These are phyloP conservation scores for Orchesellides sinensis DNA, from an alignment of 2,888 invertebrate species.

Conservation along the genomic window DNA sequence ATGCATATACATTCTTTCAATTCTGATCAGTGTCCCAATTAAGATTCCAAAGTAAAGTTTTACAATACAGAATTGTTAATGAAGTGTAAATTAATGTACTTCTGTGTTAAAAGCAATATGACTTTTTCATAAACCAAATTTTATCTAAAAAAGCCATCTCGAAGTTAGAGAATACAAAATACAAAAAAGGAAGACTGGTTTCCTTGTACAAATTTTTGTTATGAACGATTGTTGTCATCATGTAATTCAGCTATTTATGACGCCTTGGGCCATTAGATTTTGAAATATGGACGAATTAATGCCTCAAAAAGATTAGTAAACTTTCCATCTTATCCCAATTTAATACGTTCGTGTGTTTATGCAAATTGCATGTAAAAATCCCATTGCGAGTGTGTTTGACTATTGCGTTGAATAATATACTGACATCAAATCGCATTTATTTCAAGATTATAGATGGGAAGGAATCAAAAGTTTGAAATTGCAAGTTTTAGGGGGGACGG, in stretches of 20 bases:
- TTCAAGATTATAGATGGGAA: neutral
- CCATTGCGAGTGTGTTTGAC: constrained; percentile 37
- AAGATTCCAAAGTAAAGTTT: neutral
- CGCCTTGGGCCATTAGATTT: constrained; percentile 38
- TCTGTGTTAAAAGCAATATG: too few species aligned
- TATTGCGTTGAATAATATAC: neutral
- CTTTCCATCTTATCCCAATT: constrained; percentile 53
- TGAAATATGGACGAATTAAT: constrained; percentile 22
- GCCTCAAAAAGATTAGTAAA: constrained; percentile 31
- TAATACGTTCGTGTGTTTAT: constrained; percentile 30
- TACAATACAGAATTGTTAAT: neutral
- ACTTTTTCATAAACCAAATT: constrained; percentile 31
- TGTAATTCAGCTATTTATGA: constrained; percentile 31
- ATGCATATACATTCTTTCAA: neutral
- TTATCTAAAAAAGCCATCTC: constrained; percentile 25
- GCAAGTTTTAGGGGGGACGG: constrained; percentile 18
- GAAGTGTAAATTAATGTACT: neutral
- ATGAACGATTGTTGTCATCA: constrained; percentile 19
- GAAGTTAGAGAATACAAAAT: neutral
- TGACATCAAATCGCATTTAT: neutral
- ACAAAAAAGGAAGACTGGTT: constrained; percentile 22
- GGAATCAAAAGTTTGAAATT: constrained; percentile 23
- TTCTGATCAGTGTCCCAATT: constrained; percentile 43
- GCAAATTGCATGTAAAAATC: constrained; percentile 39
- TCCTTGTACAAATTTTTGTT: neutral